Base-by-base conservation (phyloP, 2,113 vertebrate genomes). In the Hipposideros armiger region DNA sequence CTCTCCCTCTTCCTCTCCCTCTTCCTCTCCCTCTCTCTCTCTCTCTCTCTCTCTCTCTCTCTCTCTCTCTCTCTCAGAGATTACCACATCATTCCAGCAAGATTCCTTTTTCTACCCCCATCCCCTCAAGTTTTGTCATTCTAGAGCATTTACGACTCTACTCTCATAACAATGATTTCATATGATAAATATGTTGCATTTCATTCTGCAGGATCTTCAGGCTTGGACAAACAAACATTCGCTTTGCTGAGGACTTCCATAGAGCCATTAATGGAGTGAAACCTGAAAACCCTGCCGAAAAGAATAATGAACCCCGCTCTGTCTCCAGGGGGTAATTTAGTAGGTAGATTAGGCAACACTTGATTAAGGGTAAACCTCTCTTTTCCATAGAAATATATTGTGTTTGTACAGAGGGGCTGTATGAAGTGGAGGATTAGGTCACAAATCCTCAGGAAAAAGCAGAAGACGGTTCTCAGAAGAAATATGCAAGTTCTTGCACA, bases 291-390 rank as follows among this genome's bases (percentile, higher is more conserved):
- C 69, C 73, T 93, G 77, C 74, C 81, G 86, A 80, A 95, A 95
- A 94, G 90, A 97, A 83, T 62, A 95, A 95, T 83, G 95, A 95
- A 78, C 69, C 10, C 3, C 14, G 40, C 28, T 94, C 67, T 76
- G 40, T 94, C 91, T 96, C 92, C 64, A 84, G 82, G 86, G 95
- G 64, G 88, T 90, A 89, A 96, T 96, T 97, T 89, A 97, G 93
- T 94, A 95, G 97, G 96, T 87, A 97, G 94, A 96, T 97, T 96
- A 97, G 91, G 94, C 91, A 86, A 96, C 70, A 95, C 88, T 96
- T 91, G 97, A 96, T 97, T 94, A 97, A 96, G 82, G 92, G 91
- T 83, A 94, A 94, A 98, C 88, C 64, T 93, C 91, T 96, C 88
- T 95, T 95, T 95, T 96, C 91, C 77, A 96, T 66, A 95, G 93